Evolutionary conservation across 2,797 vertebrate species (phyloP).

Genomic region (Tinamus major): DNA sequence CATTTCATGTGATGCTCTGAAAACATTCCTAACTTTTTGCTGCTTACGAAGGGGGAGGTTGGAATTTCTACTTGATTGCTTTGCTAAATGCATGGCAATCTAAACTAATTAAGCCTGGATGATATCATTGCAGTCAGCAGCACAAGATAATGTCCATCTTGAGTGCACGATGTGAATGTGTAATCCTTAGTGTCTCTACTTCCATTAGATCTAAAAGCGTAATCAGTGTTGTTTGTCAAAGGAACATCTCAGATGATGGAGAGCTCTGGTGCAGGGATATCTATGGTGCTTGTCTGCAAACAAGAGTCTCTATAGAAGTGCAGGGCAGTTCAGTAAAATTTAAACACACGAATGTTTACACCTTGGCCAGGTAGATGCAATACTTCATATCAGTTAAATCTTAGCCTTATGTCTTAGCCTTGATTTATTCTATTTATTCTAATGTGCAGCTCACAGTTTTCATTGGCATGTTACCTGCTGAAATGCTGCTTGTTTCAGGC

Average conservation of each 20-base stretch:
- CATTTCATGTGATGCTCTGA: neutral
- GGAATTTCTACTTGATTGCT: slow-evolving; percentile 19
- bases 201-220: slow-evolving; percentile 41
- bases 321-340: neutral
- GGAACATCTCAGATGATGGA: neutral
- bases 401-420: neutral
- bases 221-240: slow-evolving; percentile 17
- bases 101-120: slow-evolving; percentile 59
- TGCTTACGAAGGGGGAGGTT: neutral
- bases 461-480: neutral
- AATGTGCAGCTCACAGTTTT: neutral
- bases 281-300: neutral
- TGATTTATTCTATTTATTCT: neutral
- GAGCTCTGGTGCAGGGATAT: neutral
- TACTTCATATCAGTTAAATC: neutral
- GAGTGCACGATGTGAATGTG: slow-evolving; percentile 68
- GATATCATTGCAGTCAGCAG: slow-evolving; percentile 78
- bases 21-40: neutral
- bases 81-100: slow-evolving; percentile 3
- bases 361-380: neutral
- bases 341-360: neutral
- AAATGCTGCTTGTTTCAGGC: neutral
- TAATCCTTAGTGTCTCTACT: slow-evolving; percentile 72
- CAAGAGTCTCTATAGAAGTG: neutral
- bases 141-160: slow-evolving; percentile 72